Percentiles rank a stretch among this genome's conserved stretches.
Conservation (phyloP, 1,140 invertebrate genomes). For the Eupeodes corollae region DNA sequence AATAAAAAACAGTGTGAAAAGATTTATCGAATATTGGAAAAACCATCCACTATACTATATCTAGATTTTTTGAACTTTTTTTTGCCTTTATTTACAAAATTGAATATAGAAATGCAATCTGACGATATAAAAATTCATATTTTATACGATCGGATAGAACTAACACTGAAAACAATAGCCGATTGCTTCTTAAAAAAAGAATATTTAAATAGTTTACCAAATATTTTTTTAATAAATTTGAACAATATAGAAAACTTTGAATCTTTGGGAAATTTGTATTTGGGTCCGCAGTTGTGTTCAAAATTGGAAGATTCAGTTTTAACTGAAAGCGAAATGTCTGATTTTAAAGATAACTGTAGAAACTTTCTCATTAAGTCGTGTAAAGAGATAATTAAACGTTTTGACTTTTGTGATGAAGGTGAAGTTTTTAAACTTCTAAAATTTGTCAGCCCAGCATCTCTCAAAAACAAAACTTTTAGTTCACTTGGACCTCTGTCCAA, state of each 20-base stretch:
- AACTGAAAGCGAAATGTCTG: background rate
- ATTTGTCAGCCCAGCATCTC: no score
- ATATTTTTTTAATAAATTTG: background rate
- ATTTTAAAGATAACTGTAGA: background rate
- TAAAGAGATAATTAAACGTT: background rate
- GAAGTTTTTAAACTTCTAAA: no score
- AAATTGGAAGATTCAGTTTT: background rate
- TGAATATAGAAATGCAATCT: background rate
- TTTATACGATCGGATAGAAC: background rate
- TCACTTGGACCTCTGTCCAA: no score
- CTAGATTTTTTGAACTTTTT: background rate
- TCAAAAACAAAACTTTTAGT: no score
- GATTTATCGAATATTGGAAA: background rate
- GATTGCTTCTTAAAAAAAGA: background rate
- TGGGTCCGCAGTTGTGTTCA: background rate
- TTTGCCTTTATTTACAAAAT: background rate
- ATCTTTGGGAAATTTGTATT: background rate
- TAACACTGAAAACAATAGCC: background rate
- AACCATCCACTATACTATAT: background rate
- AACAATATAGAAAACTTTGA: background rate
- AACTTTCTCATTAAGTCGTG: background rate
- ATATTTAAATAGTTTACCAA: background rate
- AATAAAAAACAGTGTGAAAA: background rate
- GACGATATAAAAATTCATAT: background rate
- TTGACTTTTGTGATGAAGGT: no score